These are phyloP conservation scores for Yponomeuta malinellus DNA, from an alignment of 2,888 invertebrate genomes.

Conservation along the genomic window DNA sequence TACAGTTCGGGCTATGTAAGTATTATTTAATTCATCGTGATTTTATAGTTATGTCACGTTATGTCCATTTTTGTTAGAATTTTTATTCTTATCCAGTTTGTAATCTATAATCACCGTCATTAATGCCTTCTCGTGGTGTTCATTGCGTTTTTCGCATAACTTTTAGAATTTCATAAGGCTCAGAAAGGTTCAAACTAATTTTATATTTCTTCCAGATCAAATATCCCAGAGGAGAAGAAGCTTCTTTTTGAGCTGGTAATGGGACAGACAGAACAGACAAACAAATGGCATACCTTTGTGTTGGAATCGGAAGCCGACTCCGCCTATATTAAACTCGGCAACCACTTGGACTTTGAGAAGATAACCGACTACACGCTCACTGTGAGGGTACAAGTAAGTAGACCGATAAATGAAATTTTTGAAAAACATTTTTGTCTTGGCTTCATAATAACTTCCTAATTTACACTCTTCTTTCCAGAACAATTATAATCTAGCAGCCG, in stretches of 20 bases:
- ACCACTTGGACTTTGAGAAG: conserved; percentile 88
- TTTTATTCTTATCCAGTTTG: no score
- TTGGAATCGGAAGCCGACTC: conserved; percentile 80
- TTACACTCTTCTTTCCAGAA: conserved; percentile 69
- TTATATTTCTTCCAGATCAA: conserved; percentile 71
- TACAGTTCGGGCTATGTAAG: conserved; percentile 82
- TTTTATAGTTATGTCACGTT: no score
- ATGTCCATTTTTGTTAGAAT: no score
- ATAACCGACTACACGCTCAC: conserved; percentile 89
- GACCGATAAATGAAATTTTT: no score
- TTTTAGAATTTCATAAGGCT: no score
- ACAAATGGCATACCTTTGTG: conserved; percentile 86
- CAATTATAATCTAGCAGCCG: conserved; percentile 85
- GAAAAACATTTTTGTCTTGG: no score
- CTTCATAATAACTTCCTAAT: not conserved
- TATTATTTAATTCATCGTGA: conserved; percentile 26
- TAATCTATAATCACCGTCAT: no score
- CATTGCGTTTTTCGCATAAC: no score
- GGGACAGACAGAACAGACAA: conserved; percentile 90
- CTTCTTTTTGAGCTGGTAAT: conserved; percentile 87
- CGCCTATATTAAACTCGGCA: conserved; percentile 85
- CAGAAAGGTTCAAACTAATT: no score
- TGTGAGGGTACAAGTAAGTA: conserved; percentile 80
- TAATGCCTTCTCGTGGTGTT: no score
- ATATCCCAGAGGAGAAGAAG: conserved; percentile 83